These are phyloP conservation scores for Hystrix cristata DNA, from an alignment of 2,113 vertebrate genomes.

Conservation along the genomic window DNA sequence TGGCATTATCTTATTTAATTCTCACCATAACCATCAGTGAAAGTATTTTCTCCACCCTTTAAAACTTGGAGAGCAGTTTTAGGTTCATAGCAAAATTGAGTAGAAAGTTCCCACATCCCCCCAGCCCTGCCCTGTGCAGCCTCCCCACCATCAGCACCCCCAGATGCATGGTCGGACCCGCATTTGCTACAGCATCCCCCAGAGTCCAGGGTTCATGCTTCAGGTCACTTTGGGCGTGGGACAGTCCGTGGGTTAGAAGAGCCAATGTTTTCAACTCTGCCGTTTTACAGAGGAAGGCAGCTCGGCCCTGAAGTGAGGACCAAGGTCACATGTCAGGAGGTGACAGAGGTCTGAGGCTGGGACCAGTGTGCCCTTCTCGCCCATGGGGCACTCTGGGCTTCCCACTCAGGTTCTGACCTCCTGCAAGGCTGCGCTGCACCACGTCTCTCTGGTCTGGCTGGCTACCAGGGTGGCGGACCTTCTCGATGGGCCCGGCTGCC, in stretches of 20 bases:
- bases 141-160: accelerated
- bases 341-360: background rate
- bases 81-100: background rate
- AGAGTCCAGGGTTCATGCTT: accelerated
- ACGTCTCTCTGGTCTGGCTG: background rate
- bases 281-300: background rate
- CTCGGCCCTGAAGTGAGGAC: background rate
- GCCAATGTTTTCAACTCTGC: background rate
- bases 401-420: background rate
- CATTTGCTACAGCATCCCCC: accelerated
- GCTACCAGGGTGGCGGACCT: background rate
- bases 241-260: background rate
- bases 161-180: accelerated
- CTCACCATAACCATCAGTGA: background rate
- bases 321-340: background rate
- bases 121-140: accelerated
- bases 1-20: background rate
- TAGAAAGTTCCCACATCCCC: background rate
- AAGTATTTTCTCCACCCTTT: background rate
- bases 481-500: no score
- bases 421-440: accelerated
- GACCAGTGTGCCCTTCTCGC: background rate
- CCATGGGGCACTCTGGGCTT: background rate
- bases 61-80: background rate
- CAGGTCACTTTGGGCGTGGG: accelerated